Evolutionary conservation across 2,797 vertebrate species (phyloP).

Genomic region (Alouatta caraya): DNA sequence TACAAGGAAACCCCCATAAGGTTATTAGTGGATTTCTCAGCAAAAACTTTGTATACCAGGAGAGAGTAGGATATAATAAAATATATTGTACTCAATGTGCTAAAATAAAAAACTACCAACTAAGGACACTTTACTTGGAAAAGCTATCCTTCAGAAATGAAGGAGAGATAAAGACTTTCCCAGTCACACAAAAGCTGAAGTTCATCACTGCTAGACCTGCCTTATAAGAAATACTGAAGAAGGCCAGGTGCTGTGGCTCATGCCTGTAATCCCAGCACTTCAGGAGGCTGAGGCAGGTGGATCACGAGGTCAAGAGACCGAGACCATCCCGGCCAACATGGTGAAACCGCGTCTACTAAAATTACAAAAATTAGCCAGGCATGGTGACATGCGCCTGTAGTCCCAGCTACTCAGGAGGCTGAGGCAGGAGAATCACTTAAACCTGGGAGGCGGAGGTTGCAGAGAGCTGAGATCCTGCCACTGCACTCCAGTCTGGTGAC

Average conservation of each 20-base stretch:
- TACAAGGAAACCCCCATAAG: neutral
- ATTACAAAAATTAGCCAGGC: too few relatives aligned
- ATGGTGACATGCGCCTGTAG: too few relatives aligned
- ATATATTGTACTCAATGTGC: neutral
- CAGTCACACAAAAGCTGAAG: neutral
- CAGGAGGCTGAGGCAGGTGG: too few relatives aligned
- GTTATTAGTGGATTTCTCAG: neutral
- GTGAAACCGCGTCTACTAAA: too few relatives aligned
- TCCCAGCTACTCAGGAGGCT: too few relatives aligned
- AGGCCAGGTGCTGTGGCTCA: neutral
- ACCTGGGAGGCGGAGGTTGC: too few relatives aligned
- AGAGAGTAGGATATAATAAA: neutral
- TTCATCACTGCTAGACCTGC: neutral
- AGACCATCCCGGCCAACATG: too few relatives aligned
- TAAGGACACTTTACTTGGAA: neutral
- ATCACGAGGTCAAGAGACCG: too few relatives aligned
- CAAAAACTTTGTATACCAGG: neutral
- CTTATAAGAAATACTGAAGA: neutral
- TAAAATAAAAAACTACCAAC: neutral
- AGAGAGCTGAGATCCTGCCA: too few relatives aligned
- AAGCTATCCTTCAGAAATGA: neutral
- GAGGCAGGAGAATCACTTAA: too few relatives aligned
- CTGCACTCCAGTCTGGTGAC: too few relatives aligned
- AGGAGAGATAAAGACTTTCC: neutral
- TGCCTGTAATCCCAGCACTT: too few relatives aligned